Evolutionary conservation across 1,140 invertebrate genomes (phyloP), one percentile per base, ranked within the genome.

Genomic region (Cyclina sinensis): DNA sequence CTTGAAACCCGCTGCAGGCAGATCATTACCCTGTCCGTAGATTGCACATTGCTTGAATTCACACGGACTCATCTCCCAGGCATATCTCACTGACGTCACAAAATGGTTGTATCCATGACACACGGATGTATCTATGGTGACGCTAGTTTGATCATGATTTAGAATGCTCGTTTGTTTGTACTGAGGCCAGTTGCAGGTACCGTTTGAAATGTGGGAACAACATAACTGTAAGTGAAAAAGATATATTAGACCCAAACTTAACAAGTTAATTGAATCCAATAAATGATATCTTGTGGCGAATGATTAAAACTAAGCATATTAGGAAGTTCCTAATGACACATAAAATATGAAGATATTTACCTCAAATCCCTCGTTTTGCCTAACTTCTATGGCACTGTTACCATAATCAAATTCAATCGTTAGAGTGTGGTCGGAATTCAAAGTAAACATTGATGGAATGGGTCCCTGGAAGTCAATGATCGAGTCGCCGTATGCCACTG

Each of bases 1-100:
- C 30, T n/a, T 91, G 74, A 91, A 93, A 0, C 93, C 89, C 11
- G 93, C 90, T 11, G 90, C 91, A 16, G 93, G 93, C 11, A 94
- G 86, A 59, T 90, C 87, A 35, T 76, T 90, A 11, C 88, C 83
- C 21, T 46, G 46, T 12, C 90, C 91, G 68, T 95, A 95, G 9
- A 95, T 79, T 14, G 92, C 91, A 85, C 94, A 94, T n/a, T 80
- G 48, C n/a, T 92, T 86, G 35, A 93, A 90, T 7, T 82, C 57
- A 89, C 94, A 95, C 3, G 94, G 94, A 65, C 90, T 92, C 48
- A 92, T 90, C 32, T 90, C 81, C 94, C 94, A 95, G 0, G 91
- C 91, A 73, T 95, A 94, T n/a, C 94, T 82, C 18, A 94, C 79
- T 30, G 90, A 86, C 21, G 43, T 82, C 16, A 90, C 43, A 35